phyloP scores from a whole-genome alignment of 2,888 invertebrate species.

The Drosophila subquinaria region DNA sequence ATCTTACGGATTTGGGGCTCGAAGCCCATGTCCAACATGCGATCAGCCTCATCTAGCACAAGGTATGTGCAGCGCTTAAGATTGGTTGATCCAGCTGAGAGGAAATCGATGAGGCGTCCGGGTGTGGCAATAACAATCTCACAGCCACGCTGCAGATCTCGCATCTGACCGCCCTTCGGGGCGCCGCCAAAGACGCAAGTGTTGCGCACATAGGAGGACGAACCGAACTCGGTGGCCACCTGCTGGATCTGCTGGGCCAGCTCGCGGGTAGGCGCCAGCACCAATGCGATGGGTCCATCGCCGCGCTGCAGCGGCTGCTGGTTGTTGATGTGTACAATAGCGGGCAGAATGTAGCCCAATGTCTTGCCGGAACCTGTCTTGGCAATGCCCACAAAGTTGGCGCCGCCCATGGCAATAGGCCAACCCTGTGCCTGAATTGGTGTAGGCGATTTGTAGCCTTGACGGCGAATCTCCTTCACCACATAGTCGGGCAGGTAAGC shows the following conservation, averaged over 20 bases:
- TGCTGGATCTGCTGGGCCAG: slow-evolving; percentile 94
- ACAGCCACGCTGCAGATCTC: slow-evolving; percentile 92
- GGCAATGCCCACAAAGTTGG: slow-evolving; percentile 94
- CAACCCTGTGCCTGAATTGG: slow-evolving; percentile 95
- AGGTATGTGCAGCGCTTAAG: slow-evolving; percentile 93
- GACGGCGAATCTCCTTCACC: slow-evolving; percentile 88
- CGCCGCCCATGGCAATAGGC: slow-evolving; percentile 94
- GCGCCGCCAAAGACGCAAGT: slow-evolving; percentile 97
- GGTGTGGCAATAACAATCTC: slow-evolving; percentile 97
- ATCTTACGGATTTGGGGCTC: slow-evolving; percentile 98
- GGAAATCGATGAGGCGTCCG: slow-evolving; percentile 95
- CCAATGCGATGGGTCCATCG: slow-evolving; percentile 94
- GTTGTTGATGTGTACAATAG: slow-evolving; percentile 94
- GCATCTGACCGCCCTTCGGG: slow-evolving; percentile 92
- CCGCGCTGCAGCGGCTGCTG: slow-evolving; percentile 91
- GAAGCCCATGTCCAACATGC: slow-evolving; percentile 99
- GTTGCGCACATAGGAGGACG: slow-evolving; percentile 91
- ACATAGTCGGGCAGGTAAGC: slow-evolving; percentile 92
- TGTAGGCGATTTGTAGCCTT: slow-evolving; percentile 92
- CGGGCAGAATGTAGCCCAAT: slow-evolving; percentile 92
- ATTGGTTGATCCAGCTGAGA: slow-evolving; percentile 92
- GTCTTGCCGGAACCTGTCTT: slow-evolving; percentile 94
- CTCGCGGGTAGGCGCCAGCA: slow-evolving; percentile 93
- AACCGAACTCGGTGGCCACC: slow-evolving; percentile 93
- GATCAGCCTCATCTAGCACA: slow-evolving; percentile 96